Conservation (phyloP, 2,888 invertebrate species). For the Lordiphosa fenestrarum region DNA sequence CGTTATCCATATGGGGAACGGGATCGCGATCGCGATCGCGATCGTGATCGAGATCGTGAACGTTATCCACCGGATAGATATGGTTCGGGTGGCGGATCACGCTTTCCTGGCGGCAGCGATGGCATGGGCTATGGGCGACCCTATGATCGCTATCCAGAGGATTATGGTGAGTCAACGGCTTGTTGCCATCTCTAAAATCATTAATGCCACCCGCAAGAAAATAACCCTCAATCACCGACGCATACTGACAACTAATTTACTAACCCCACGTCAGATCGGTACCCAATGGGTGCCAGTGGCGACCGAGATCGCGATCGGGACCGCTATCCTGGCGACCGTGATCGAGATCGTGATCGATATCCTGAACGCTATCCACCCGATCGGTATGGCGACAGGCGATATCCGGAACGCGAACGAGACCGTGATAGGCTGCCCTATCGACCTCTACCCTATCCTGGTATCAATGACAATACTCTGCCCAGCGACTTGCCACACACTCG, state of each 20-base stretch:
- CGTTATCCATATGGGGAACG: constrained; percentile 50
- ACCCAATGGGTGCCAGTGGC: constrained; percentile 70
- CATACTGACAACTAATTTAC: constrained; percentile 73
- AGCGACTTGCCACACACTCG: constrained; percentile 80
- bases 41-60: constrained; percentile 79
- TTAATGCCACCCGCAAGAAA: constrained; percentile 43
- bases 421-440: constrained; percentile 66
- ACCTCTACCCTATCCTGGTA: constrained; percentile 73
- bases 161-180: constrained; percentile 54
- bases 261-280: constrained; percentile 73
- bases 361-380: constrained; percentile 50
- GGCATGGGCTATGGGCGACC: constrained; percentile 77
- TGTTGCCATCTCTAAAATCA: constrained; percentile 4
- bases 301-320: constrained; percentile 58
- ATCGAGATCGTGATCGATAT: constrained; percentile 58
- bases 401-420: constrained; percentile 49
- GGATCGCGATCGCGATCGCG: constrained; percentile 24
- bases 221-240: constrained; percentile 25
- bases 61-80: constrained; percentile 80
- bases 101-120: constrained; percentile 37
- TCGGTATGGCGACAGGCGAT: constrained; percentile 50
- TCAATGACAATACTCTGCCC: constrained; percentile 73
- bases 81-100: constrained; percentile 59
- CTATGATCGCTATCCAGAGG: constrained; percentile 77
- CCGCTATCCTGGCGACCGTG: constrained; percentile 46